Conservation (phyloP, 2,888 invertebrate species). For the Aphodius granarius region DNA sequence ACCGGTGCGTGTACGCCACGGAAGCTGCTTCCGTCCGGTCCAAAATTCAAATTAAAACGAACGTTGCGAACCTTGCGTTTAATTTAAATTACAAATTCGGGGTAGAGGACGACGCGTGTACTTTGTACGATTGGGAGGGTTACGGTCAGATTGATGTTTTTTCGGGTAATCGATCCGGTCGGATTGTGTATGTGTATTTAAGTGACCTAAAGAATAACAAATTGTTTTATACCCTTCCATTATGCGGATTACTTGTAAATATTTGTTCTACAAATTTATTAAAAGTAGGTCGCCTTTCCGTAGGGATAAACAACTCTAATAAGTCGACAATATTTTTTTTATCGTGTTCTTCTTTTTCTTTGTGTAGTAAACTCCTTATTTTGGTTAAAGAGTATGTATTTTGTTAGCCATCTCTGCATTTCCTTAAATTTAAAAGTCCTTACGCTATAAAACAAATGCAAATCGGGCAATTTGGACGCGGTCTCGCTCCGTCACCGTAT, state of each 20-base stretch:
- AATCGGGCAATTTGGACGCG: neutral
- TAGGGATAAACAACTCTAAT: too few relatives aligned
- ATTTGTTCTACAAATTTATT: too few relatives aligned
- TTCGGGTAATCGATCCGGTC: neutral
- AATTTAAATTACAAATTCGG: neutral
- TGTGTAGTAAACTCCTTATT: neutral
- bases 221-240: neutral
- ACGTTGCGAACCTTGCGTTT: neutral
- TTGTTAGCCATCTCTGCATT: neutral
- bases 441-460: neutral
- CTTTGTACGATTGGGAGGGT: neutral
- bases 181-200: neutral
- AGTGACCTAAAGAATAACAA: neutral
- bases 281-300: too few relatives aligned
- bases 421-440: neutral
- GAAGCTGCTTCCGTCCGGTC: neutral
- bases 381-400: neutral
- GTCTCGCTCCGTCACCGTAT: neutral
- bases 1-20: neutral
- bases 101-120: neutral
- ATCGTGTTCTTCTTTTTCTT: neutral
- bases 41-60: neutral
- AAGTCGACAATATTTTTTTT: too few relatives aligned
- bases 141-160: neutral
- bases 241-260: too few relatives aligned